Conservation (phyloP, 1,140 invertebrate genomes). For the Drosophila suzukii region DNA sequence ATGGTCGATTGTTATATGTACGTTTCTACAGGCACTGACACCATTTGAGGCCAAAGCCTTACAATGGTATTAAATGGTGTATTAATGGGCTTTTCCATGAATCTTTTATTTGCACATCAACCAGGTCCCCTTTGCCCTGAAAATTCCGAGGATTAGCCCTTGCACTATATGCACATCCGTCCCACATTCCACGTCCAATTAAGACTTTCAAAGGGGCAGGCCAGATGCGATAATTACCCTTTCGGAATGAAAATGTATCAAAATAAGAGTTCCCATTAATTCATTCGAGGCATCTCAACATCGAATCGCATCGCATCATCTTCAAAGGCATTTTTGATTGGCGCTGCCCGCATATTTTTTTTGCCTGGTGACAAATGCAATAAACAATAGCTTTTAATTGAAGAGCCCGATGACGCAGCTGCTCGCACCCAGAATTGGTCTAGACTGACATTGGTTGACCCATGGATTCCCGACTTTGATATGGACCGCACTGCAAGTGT, state of each 20-base stretch:
- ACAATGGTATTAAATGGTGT: slow-evolving; percentile 60
- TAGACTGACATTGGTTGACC: slow-evolving; percentile 3
- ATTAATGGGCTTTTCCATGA: slow-evolving; percentile 72
- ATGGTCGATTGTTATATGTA: neutral
- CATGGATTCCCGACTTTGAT: slow-evolving; percentile 8
- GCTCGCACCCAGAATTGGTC: slow-evolving; percentile 22
- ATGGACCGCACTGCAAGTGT: neutral
- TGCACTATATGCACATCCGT: slow-evolving; percentile 1
- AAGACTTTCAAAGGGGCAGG: neutral
- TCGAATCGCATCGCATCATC: slow-evolving; percentile 39
- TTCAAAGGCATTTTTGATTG: slow-evolving; percentile 64
- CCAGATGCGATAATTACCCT: slow-evolving; percentile 53
- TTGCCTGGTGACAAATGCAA: slow-evolving; percentile 68
- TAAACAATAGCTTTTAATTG: slow-evolving; percentile 76
- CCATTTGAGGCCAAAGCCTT: slow-evolving; percentile 55
- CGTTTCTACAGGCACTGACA: slow-evolving; percentile 41
- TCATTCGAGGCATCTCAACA: slow-evolving; percentile 36
- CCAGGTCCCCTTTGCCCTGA: slow-evolving; percentile 5
- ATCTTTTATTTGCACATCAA: slow-evolving; percentile 70
- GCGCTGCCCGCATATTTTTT: slow-evolving; percentile 49
- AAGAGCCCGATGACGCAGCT: slow-evolving; percentile 41
- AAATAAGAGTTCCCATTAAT: slow-evolving; percentile 51
- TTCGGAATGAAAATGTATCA: slow-evolving; percentile 39
- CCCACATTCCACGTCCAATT: slow-evolving; percentile 50
- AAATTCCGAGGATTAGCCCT: slow-evolving; percentile 3